Conservation (phyloP, 2,113 vertebrate genomes). For the Polyodon spathula region DNA sequence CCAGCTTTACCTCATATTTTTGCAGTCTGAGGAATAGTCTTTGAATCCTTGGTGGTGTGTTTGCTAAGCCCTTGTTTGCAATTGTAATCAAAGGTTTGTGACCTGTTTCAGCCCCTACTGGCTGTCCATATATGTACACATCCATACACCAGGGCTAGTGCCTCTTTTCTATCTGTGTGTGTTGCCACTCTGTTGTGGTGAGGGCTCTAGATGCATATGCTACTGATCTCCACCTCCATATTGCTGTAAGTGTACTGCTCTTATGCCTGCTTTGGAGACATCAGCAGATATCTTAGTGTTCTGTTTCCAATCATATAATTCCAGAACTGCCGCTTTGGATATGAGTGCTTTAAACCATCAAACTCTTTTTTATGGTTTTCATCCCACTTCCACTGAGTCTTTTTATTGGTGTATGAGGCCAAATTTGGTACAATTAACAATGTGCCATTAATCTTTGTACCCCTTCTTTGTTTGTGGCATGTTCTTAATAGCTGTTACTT, state of each 20-base stretch:
- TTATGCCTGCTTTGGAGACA: constrained; percentile 8
- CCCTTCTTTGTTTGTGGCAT: not conserved
- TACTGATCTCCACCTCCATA: constrained; percentile 8
- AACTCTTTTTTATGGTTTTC: constrained; percentile 9
- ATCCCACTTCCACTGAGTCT: not conserved
- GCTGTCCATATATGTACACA: constrained; percentile 7
- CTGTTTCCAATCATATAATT: not conserved
- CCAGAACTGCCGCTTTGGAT: constrained; percentile 7
- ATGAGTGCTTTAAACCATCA: not conserved
- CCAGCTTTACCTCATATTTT: constrained; percentile 5
- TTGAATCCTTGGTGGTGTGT: constrained; percentile 6
- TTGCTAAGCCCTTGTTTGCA: constrained; percentile 11
- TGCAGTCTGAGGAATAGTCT: constrained; percentile 3
- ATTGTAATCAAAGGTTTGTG: constrained; percentile 11
- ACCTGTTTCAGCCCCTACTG: constrained; percentile 8
- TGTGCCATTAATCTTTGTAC: constrained; percentile 4
- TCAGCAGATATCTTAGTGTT: constrained; percentile 7
- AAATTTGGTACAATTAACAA: constrained; percentile 11
- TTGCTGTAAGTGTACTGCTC: constrained; percentile 1
- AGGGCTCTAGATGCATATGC: constrained; percentile 11
- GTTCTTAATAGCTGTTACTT: not conserved
- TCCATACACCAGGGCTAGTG: not conserved
- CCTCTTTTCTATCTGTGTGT: constrained; percentile 15
- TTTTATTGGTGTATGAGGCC: not conserved
- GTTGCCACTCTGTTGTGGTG: not conserved